Base-by-base conservation (phyloP, 35 echinoderm and acorn worm genomes). In the Patiria miniata region DNA sequence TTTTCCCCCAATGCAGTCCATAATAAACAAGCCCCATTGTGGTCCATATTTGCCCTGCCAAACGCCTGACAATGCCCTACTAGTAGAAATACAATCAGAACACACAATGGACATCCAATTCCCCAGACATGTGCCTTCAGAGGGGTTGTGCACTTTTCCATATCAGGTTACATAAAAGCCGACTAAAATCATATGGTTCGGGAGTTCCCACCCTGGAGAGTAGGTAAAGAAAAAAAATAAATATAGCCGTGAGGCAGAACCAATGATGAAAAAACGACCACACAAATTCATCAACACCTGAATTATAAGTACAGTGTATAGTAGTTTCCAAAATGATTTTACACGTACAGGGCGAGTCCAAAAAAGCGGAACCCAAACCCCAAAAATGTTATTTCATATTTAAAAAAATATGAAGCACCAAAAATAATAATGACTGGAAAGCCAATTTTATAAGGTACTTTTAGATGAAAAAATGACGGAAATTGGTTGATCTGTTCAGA, bases 1-100 rank as follows among this genome's bases (percentile, higher is more conserved):
- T 73, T 73, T 34, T n/a, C n/a, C 26, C 65, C 34, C 65, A 28
- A 73, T 73, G 34, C 65, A 5, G 65, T 73, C 65, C 65, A 73
- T 73, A 73, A 73, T 30, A 73, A 73, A 73, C 65, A 73, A 73
- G 65, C 26, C 34, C 65, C 65, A 73, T 73, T 73, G 65, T 73
- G 26, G 19, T 1, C 65, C 0, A 5, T 73, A 73, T 73, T 73
- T 73, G 34, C 65, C 65, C 65, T 73, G 65, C 34, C 26, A 73
- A 73, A 73, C 26, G 34, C 65, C 65, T 10, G 19, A 73, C 65
- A 73, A 73, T 73, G 26, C 26, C 19, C 14, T 73, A 23, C 29
- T 73, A 23, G 65, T 73, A 23, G 65, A 73, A 69, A 73, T 73
- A 73, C 65, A 73, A 73, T 73, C 8, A 73, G 26, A 47, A 4